phyloP scores from a whole-genome alignment of 2,797 vertebrate genomes.

The Hypotaenidia okinawae region DNA sequence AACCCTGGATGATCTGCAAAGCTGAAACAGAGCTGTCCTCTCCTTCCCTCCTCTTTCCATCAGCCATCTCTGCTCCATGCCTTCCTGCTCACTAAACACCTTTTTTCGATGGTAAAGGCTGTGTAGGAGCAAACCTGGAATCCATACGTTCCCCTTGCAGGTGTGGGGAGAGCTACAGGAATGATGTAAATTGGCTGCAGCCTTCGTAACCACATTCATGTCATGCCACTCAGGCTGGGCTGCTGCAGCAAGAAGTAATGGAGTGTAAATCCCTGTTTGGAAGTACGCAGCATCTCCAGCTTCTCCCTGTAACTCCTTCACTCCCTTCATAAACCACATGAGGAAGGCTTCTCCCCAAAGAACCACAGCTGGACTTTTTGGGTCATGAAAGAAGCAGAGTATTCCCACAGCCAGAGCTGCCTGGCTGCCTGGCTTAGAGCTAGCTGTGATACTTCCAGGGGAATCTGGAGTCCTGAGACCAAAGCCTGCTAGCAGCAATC shows the following conservation, averaged over 20 bases:
- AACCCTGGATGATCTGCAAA: not conserved
- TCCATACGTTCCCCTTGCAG: not conserved
- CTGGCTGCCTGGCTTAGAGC: not conserved
- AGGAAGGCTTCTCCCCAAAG: not conserved
- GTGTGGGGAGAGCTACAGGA: not conserved
- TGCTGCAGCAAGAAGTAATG: not conserved
- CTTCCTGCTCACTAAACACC: not conserved
- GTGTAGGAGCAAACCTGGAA: not conserved
- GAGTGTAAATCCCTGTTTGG: conserved; percentile 56
- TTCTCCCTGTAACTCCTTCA: conserved; percentile 46
- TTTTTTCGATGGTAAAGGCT: not conserved
- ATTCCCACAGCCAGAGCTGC: not conserved
- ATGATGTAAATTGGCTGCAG: conserved; percentile 19
- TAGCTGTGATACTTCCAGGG: conserved; percentile 11
- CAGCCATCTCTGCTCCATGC: not conserved
- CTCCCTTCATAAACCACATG: not conserved
- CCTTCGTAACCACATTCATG: conserved; percentile 24
- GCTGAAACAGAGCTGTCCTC: not conserved
- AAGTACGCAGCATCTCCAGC: not conserved
- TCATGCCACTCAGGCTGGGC: conserved; percentile 35
- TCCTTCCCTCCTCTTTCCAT: not conserved
- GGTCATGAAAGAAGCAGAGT: not conserved
- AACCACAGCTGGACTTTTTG: not conserved
- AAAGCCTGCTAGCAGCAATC: conserved; percentile 15
- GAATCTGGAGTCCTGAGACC: conserved; percentile 21